Conservation (phyloP, 2,113 vertebrate species). For the Lipophrys pholis region DNA sequence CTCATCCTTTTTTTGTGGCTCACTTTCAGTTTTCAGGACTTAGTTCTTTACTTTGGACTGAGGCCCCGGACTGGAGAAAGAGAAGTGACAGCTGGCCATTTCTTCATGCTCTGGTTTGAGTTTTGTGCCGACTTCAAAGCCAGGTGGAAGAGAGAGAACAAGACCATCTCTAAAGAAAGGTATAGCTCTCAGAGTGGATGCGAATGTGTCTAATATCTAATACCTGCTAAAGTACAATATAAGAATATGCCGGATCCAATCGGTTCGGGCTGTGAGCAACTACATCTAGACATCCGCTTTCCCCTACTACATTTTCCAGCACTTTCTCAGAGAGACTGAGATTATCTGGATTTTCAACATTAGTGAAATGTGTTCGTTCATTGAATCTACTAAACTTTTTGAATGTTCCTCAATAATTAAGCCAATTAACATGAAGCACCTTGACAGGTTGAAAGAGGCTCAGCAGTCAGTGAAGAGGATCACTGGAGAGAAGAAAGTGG, state of each 20-base stretch:
- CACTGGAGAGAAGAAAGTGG: conserved; percentile 94
- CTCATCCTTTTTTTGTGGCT: not conserved
- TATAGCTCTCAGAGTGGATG: not conserved
- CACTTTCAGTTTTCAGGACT: conserved; percentile 89
- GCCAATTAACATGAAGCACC: not conserved
- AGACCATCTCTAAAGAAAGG: conserved; percentile 93
- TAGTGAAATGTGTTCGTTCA: no score
- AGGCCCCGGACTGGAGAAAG: conserved; percentile 91
- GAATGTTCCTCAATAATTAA: not conserved
- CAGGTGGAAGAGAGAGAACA: conserved; percentile 95
- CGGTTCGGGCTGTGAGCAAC: not conserved
- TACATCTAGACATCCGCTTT: not conserved
- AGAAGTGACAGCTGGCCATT: conserved; percentile 86
- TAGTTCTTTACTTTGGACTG: conserved; percentile 90
- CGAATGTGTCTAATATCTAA: no score
- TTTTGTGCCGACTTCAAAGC: conserved; percentile 96
- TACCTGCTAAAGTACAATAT: no score
- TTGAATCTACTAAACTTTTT: not conserved
- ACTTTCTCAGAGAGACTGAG: not conserved
- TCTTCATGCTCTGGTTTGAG: conserved; percentile 97
- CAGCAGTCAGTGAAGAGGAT: conserved; percentile 91
- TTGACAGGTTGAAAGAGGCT: conserved; percentile 89
- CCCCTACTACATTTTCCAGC: not conserved
- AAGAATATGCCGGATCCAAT: no score
- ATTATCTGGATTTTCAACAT: not conserved